Conservation (phyloP, 2,113 vertebrate genomes). For the Saguinus midas region DNA sequence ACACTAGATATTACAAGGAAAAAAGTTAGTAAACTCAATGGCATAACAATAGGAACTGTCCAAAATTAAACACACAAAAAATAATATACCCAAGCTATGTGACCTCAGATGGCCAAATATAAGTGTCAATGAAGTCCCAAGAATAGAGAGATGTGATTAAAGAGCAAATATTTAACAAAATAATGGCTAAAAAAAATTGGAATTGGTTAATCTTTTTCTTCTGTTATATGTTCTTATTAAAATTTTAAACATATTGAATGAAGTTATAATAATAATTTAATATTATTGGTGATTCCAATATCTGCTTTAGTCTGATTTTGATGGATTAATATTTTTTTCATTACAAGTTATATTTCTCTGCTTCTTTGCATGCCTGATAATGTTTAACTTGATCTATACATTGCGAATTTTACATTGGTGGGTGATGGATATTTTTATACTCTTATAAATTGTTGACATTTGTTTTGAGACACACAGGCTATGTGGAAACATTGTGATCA, state of each 20-base stretch:
- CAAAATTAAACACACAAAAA: not conserved
- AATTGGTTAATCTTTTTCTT: not conserved
- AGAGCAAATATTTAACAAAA: not conserved
- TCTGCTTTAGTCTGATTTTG: not conserved
- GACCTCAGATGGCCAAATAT: not conserved
- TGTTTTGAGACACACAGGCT: not conserved
- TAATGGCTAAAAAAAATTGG: not conserved
- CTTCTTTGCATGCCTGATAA: not conserved
- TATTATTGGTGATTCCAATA: not conserved
- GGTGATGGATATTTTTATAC: not conserved
- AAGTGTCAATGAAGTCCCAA: not conserved
- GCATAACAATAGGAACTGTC: not conserved
- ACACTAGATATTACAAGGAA: not conserved
- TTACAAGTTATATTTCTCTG: not conserved
- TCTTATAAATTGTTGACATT: not conserved
- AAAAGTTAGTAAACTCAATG: not conserved
- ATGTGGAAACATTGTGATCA: not conserved
- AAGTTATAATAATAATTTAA: not conserved
- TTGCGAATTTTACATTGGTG: not conserved
- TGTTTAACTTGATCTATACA: not conserved
- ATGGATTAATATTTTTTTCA: not conserved
- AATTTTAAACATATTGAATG: not conserved
- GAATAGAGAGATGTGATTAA: not conserved
- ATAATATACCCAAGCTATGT: not conserved
- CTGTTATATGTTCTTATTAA: not conserved